Percentiles rank a stretch among this genome's conserved stretches.
Evolutionary conservation across 2,888 invertebrate species (phyloP).

Genomic region (Schizotus pectinicornis): DNA sequence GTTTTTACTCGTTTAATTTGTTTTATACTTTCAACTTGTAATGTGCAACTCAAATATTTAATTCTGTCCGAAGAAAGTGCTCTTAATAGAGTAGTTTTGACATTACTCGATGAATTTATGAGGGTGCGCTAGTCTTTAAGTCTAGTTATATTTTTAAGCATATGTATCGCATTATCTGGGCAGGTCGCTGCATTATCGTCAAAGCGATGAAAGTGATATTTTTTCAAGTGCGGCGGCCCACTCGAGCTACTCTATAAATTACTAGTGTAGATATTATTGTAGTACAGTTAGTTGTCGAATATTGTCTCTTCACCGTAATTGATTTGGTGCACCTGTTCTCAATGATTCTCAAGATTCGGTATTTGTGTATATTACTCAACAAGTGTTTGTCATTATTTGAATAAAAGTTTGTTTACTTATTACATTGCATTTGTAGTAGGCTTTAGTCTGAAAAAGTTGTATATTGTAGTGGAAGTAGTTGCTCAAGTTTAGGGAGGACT

Average conservation of each 20-base stretch:
- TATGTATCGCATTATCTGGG: background rate
- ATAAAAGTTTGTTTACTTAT: slow-evolving; percentile 23
- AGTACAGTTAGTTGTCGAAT: slow-evolving; percentile 17
- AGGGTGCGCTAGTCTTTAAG: slow-evolving; percentile 45
- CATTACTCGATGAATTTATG: slow-evolving; percentile 40
- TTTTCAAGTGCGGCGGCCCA: slow-evolving; percentile 20
- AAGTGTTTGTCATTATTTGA: slow-evolving; percentile 11
- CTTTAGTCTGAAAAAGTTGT: background rate
- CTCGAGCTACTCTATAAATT: slow-evolving; percentile 11
- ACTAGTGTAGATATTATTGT: slow-evolving; percentile 8
- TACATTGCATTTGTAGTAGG: background rate
- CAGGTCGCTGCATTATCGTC: slow-evolving; percentile 16
- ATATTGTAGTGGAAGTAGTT: slow-evolving; percentile 15
- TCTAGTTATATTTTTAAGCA: slow-evolving; percentile 37
- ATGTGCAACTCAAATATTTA: slow-evolving; percentile 26
- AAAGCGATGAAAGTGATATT: slow-evolving; percentile 29
- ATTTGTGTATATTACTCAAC: slow-evolving; percentile 3
- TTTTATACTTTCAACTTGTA: slow-evolving; percentile 6
- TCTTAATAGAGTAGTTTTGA: slow-evolving; percentile 55
- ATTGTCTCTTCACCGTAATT: background rate
- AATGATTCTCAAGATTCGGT: background rate
- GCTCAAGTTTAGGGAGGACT: slow-evolving; percentile 33
- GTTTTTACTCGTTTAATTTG: slow-evolving; percentile 4
- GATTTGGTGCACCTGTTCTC: slow-evolving; percentile 17
- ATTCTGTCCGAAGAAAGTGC: slow-evolving; percentile 54